Evolutionary conservation across 1,140 invertebrate species (phyloP), one percentile per base, ranked within the genome.

Genomic region (Drosophila pandora): DNA sequence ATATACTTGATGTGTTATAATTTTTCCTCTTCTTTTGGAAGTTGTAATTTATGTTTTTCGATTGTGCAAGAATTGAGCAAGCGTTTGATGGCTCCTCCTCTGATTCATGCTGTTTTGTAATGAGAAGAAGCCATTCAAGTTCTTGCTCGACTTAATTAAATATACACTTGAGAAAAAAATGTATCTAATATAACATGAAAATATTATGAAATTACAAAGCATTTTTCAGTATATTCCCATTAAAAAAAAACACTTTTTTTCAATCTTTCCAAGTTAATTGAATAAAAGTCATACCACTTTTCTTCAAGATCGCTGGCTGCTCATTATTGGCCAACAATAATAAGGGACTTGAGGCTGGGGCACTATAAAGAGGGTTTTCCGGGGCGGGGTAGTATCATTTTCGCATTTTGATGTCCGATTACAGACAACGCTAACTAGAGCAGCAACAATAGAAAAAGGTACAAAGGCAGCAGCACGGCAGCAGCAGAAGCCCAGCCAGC

Each of bases 331-430:
- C 61, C 76, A 89, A 88, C 83, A 89, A 79, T 72, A 59, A 49
- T 41, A 54, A 57, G 10, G 50, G 34, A n/a, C 34, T 37, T 37
- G 34, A 9, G 2, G 32, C 8, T 2, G 32, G 32, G 32, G 32
- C 32, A 9, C 8, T 17, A 57, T 17, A 17, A 23, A 21, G 22
- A 13, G 34, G 25, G 47, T 9, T 23, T 47, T 47, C 8, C 45
- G 57, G 52, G 12, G 57, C 3, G 62, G 32, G 78, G 62, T 64
- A 72, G 60, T 88, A 88, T 87, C 83, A 87, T 88, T 88, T 87
- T 88, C 79, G 61, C 79, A 79, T 87, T 87, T 87, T 83, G 83
- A 83, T 83, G 83, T 87, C 75, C 71, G 82, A 87, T 87, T 88
- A 76, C 83, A 71, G 48, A 45, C 69, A 76, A 65, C 53, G 50